Conservation (phyloP, 1,140 invertebrate genomes). For the Dysdera silvatica region DNA sequence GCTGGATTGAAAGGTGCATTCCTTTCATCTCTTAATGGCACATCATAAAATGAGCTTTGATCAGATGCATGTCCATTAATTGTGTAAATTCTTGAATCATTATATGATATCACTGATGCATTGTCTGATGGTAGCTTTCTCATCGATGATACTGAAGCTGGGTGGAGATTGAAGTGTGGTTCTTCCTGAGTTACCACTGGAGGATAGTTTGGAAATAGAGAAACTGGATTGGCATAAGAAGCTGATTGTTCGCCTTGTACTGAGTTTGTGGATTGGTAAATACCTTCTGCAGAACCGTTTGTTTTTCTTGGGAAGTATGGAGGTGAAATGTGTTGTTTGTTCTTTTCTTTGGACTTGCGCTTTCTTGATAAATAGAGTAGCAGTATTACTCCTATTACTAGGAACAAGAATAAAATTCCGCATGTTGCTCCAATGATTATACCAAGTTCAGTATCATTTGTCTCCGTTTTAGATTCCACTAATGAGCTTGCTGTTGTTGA, state of each 20-base stretch:
- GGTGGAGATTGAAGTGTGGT: no score
- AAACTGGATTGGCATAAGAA: no score
- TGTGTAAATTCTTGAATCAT: constrained; percentile 15
- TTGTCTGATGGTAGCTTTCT: background rate
- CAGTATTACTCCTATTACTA: constrained; percentile 1
- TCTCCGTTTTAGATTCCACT: no score
- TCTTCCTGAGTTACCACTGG: no score
- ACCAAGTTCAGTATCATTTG: background rate
- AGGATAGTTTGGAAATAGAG: no score
- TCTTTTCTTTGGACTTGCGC: background rate
- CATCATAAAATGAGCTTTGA: background rate
- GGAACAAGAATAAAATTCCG: background rate
- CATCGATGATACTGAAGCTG: no score
- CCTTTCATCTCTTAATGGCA: background rate
- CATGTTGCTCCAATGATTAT: background rate
- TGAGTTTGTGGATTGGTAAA: no score
- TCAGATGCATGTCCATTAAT: background rate
- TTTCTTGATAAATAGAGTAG: background rate
- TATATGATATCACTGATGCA: constrained; percentile 1
- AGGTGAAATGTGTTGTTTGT: no score
- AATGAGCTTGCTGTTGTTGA: no score
- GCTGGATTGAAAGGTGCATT: constrained; percentile 11
- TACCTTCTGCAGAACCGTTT: no score
- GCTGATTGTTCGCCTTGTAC: no score
- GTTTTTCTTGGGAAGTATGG: no score